phyloP scores from a whole-genome alignment of 2,888 invertebrate species.

The Limnephilus rhombicus region DNA sequence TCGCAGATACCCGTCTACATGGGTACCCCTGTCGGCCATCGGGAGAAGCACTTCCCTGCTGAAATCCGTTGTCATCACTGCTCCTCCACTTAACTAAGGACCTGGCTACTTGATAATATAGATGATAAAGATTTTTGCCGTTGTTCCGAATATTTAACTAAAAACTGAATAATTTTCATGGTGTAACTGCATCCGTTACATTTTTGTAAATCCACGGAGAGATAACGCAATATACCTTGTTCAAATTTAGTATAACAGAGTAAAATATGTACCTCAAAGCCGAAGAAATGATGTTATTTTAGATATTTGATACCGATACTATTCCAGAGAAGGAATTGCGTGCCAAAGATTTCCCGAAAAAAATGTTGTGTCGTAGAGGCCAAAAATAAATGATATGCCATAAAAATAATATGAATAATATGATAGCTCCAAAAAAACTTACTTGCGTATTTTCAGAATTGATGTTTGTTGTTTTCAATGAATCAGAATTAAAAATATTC shows the following conservation, averaged over 20 bases:
- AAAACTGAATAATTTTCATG: background rate
- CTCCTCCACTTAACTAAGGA: no score
- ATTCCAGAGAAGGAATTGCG: background rate
- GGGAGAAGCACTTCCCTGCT: no score
- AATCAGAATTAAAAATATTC: no score
- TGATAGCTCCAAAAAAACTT: no score
- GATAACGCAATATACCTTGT: conserved; percentile 5
- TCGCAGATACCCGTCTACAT: no score
- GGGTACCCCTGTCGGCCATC: no score
- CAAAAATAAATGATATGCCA: background rate
- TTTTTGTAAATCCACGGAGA: background rate
- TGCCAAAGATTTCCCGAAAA: background rate
- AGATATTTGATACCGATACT: background rate
- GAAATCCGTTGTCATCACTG: no score
- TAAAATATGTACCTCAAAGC: background rate
- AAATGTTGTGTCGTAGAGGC: background rate
- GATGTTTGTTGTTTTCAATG: no score
- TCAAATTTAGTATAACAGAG: conserved; percentile 17
- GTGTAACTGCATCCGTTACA: background rate
- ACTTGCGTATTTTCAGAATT: no score
- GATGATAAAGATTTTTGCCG: no score
- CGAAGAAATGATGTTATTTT: background rate
- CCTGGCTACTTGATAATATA: no score
- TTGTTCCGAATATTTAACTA: no score
- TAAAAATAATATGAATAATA: background rate